A percentile compares a stretch with the other conserved stretches of the same genome.
Evolutionary conservation across 2,113 vertebrate species (phyloP).

Genomic region (Oryctolagus cuniculus): DNA sequence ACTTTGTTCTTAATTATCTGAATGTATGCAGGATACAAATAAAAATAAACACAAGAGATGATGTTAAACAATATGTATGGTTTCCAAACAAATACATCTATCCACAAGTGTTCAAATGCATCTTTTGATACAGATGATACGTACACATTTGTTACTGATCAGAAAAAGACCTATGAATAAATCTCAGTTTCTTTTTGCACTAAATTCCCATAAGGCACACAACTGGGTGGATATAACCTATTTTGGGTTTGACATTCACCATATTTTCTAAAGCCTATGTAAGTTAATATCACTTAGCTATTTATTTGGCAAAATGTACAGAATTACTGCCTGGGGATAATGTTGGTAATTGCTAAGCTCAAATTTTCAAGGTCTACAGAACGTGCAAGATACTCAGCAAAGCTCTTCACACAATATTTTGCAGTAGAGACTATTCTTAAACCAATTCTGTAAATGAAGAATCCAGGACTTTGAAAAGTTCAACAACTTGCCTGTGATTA

Average conservation of each 20-base stretch:
- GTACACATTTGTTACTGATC: neutral
- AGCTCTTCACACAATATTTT: neutral
- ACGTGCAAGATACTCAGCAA: neutral
- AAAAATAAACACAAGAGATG: conserved; percentile 42
- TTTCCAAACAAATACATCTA: conserved; percentile 26
- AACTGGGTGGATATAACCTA: neutral
- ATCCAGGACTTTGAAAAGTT: neutral
- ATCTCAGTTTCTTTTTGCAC: neutral
- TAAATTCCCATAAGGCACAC: neutral
- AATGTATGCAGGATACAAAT: neutral
- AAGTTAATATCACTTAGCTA: neutral
- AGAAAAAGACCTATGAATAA: neutral
- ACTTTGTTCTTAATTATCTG: conserved; percentile 28
- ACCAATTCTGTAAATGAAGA: neutral
- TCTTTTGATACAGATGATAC: conserved; percentile 8
- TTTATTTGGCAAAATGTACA: neutral
- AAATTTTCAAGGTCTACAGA: neutral
- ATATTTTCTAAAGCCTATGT: neutral
- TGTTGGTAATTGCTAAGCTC: neutral
- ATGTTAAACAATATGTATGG: neutral
- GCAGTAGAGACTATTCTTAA: neutral
- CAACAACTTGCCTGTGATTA: neutral
- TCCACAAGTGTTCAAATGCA: neutral
- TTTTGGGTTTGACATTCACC: conserved; percentile 20
- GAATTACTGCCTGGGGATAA: neutral